Percentiles rank a stretch among this genome's conserved stretches.
Evolutionary conservation across 2,113 vertebrate genomes (phyloP).

Genomic region (Odobenus rosmarus): DNA sequence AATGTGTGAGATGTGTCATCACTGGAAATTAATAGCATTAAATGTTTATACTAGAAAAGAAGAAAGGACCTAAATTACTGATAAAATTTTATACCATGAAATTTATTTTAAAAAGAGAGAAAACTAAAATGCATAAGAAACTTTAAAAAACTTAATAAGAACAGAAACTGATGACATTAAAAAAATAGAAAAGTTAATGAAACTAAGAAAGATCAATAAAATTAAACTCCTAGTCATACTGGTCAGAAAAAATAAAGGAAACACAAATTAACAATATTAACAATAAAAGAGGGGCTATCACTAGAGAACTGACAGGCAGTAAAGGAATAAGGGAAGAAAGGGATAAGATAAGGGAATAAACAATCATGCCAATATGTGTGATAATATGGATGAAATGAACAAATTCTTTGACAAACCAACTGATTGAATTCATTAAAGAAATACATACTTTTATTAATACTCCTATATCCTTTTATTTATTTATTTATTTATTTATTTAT

Average conservation of each 20-base stretch:
- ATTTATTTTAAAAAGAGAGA: neutral
- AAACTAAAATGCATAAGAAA: neutral
- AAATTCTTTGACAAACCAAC: neutral
- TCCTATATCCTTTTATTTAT: neutral
- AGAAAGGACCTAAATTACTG: neutral
- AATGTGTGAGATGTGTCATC: neutral
- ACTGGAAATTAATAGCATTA: neutral
- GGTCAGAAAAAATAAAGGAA: neutral
- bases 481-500: too few species aligned
- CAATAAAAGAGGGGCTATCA: neutral
- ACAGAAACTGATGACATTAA: neutral
- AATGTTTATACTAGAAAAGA: neutral
- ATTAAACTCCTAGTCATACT: neutral
- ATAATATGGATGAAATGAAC: neutral
- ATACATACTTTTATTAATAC: neutral
- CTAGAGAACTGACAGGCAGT: neutral
- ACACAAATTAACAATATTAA: neutral
- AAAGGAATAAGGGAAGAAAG: neutral
- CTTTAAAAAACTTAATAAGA: neutral
- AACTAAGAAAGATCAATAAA: neutral
- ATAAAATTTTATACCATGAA: neutral
- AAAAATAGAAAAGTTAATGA: neutral
- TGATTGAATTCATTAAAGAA: neutral
- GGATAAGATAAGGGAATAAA: neutral
- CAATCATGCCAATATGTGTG: neutral